Evolutionary conservation across 2,888 invertebrate genomes (phyloP), one percentile per base, ranked within the genome.

Genomic region (Crepidodera aurea): DNA sequence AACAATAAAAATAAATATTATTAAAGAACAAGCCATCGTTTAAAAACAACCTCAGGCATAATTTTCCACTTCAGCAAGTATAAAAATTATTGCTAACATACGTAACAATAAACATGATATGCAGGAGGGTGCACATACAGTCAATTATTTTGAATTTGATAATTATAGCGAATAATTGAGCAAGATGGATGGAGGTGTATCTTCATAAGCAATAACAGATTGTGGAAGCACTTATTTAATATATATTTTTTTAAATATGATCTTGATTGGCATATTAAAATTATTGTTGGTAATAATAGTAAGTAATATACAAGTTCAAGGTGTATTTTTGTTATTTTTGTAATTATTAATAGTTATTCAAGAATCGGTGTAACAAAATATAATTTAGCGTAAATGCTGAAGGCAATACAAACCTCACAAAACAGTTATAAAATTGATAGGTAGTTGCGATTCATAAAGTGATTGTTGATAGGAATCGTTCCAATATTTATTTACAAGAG

Each of bases 351-450:
- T n/a, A n/a, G n/a, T n/a, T n/a, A n/a, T n/a, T n/a, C n/a, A n/a
- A n/a, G n/a, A n/a, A n/a, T n/a, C n/a, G n/a, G n/a, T n/a, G n/a
- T n/a, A n/a, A n/a, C n/a, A n/a, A n/a, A 22, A 22, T 22, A 22
- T 22, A 40, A 40, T 15, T 40, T 29, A 53, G n/a, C 8, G 40
- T 34, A 53, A 42, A 16, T 29, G 16, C 29, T 42, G 42, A 40
- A 15, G 22, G 55, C 34, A 13, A 19, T 22, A 46, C 8, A 46
- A 51, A 59, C 59, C 59, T 42, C 44, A 59, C 22, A 59, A 32
- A 59, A 59, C 59, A 59, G 59, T 59, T 51, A 63, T 27, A 42
- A 59, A 63, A 55, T 54, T 40, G 53, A 55, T 60, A 60, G 27
- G 15, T 42, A 42, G 8, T 59, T 42, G 32, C 59, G 44, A 51